Percentiles rank a stretch among this genome's conserved stretches.
Conservation (phyloP, 1,140 invertebrate genomes). For the Drosophila parvula region DNA sequence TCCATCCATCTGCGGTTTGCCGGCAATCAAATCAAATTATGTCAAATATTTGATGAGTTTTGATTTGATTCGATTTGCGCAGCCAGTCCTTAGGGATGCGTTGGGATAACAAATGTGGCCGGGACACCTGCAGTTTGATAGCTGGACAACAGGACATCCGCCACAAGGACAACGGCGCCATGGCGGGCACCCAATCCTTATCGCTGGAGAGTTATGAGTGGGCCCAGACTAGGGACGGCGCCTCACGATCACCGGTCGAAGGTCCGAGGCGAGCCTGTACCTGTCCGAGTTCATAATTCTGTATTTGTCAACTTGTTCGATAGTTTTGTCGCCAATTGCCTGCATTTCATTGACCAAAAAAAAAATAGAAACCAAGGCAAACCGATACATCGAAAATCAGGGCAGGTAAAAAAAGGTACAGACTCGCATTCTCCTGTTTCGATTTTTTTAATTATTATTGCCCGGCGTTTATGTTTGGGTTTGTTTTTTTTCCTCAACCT, state of each 20-base stretch:
- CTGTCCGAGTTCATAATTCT: slow-evolving; percentile 55
- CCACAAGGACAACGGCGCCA: slow-evolving; percentile 57
- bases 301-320: slow-evolving; percentile 39
- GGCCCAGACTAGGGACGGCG: slow-evolving; percentile 47
- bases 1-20: slow-evolving; percentile 38
- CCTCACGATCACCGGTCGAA: slow-evolving; percentile 51
- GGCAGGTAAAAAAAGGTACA: slow-evolving; percentile 59
- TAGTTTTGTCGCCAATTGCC: slow-evolving; percentile 71
- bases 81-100: not conserved
- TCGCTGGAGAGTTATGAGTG: slow-evolving; percentile 62
- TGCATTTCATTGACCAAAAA: slow-evolving; percentile 55
- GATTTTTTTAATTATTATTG: slow-evolving; percentile 77
- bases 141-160: slow-evolving; percentile 56
- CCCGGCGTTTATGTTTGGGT: slow-evolving; percentile 53
- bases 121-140: slow-evolving; percentile 34
- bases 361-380: slow-evolving; percentile 6
- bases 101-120: slow-evolving; percentile 11
- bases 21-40: slow-evolving; percentile 46
- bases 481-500: slow-evolving; percentile 9
- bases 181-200: slow-evolving; percentile 38
- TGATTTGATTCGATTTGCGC: slow-evolving; percentile 62
- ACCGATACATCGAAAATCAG: slow-evolving; percentile 35
- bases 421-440: slow-evolving; percentile 14
- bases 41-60: slow-evolving; percentile 64
- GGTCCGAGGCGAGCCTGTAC: slow-evolving; percentile 6